Percentiles rank a stretch among this genome's conserved stretches.
Evolutionary conservation across 2,113 vertebrate genomes (phyloP).

Genomic region (Cebus imitator): DNA sequence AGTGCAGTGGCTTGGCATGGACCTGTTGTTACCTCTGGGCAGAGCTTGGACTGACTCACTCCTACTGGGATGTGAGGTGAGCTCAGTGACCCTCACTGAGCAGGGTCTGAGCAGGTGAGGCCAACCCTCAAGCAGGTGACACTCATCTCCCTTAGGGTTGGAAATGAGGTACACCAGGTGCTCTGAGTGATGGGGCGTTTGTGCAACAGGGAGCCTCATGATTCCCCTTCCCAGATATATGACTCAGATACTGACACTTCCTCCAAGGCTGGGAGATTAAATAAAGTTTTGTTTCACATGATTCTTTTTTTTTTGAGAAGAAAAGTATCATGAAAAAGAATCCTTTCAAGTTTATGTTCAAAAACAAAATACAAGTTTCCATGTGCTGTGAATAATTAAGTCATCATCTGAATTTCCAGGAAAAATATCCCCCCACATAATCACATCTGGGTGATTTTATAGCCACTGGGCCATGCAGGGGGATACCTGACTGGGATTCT

Average conservation of each 20-base stretch:
- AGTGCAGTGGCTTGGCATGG: constrained; percentile 57
- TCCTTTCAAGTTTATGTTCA: constrained; percentile 46
- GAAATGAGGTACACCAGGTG: neutral
- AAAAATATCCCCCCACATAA: neutral
- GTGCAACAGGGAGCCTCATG: neutral
- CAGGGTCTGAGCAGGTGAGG: neutral
- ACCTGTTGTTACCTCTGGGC: neutral
- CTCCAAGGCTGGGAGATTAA: neutral
- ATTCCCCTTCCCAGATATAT: neutral
- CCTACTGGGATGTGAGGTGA: neutral
- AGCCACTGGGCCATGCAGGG: neutral
- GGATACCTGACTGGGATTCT: neutral
- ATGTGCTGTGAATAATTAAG: neutral
- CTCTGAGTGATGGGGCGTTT: neutral
- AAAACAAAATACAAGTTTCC: constrained; percentile 7
- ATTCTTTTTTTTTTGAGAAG: neutral
- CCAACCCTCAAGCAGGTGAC: neutral
- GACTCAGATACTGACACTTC: neutral
- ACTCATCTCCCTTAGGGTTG: neutral
- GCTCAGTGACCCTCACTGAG: neutral
- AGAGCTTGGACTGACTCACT: neutral
- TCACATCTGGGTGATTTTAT: neutral
- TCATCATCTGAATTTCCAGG: constrained; percentile 2
- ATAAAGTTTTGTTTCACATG: neutral
- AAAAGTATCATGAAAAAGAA: constrained; percentile 22